A percentile compares a stretch with the other conserved stretches of the same genome.
Conservation (phyloP, 2,113 vertebrate species). For the Origma solitaria region DNA sequence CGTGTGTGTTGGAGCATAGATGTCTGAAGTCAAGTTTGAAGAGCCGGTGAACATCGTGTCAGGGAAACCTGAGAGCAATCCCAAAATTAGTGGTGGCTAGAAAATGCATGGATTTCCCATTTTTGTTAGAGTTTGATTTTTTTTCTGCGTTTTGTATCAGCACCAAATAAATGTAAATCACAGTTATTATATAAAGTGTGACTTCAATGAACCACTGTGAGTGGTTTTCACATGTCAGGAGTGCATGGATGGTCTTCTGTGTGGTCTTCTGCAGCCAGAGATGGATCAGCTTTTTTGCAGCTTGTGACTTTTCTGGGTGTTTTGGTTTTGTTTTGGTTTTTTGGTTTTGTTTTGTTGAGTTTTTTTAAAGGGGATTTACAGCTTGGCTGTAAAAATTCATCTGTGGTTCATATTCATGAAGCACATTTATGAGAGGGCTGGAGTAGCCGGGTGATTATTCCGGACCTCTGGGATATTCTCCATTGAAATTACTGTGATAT, state of each 20-base stretch:
- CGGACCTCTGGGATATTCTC: neutral
- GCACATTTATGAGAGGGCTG: neutral
- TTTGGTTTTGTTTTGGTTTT: neutral
- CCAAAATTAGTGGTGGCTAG: neutral
- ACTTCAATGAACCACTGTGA: neutral
- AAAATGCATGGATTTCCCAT: neutral
- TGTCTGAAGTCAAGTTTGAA: neutral
- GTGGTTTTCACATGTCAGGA: neutral
- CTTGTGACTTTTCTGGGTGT: neutral
- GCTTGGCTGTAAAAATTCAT: neutral
- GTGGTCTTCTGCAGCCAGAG: neutral
- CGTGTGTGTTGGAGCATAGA: rapidly evolving
- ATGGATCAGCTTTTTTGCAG: neutral
- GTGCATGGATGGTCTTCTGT: neutral
- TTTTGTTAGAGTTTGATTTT: neutral
- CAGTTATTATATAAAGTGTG: neutral
- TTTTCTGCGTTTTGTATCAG: neutral
- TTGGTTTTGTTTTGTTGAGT: neutral
- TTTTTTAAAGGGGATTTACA: neutral
- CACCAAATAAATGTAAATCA: neutral
- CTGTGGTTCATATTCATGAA: neutral
- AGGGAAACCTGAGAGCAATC: neutral
- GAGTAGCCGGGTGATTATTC: neutral
- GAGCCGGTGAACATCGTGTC: rapidly evolving
- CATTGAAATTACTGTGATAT: neutral